Evolutionary conservation across 2,888 invertebrate species (phyloP), one percentile per base, ranked within the genome.

Genomic region (Alentia gelatinosa): DNA sequence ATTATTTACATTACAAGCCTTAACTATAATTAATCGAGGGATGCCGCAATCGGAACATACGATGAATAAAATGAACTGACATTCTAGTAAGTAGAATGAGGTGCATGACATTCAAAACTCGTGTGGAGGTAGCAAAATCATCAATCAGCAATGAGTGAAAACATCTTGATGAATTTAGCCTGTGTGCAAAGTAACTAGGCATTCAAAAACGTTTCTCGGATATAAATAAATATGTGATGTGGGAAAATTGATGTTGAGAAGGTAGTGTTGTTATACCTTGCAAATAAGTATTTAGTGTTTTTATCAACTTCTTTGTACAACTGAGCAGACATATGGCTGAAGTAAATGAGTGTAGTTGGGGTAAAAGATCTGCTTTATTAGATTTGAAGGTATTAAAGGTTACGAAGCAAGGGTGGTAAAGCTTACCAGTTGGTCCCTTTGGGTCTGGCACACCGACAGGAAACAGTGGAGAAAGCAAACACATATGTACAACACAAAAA

Each of bases 401-500:
- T 23, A n/a, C 15, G 47, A 7, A 42, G 4, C 39, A 37, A 37
- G 39, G 35, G 79, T 37, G 39, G 9, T 79, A 7, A 79, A 37
- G 79, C 79, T 79, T 79, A 79, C 79, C 79, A 79, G 79, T 26
- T 79, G 37, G 26, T 79, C 39, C 15, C 39, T 35, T 35, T 23
- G 39, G 79, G 39, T 39, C 79, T 79, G 79, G 79, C 1, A 39
- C 39, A 79, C 39, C 35, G 23, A 37, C 79, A 39, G 39, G 26
- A 19, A 39, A 19, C 79, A 37, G 79, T 37, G 79, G 79, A 79
- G 79, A 79, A 39, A 79, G 79, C 79, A 79, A 79, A 79, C 5
- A 79, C n/a, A 30, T 68, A 37, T 79, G 79, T 79, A 79, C 39
- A 79, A 35, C 39, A 79, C 39, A 79, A 39, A 79, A 35, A 35